Base-by-base conservation (phyloP, 2,797 vertebrate genomes). In the Manis javanica region DNA sequence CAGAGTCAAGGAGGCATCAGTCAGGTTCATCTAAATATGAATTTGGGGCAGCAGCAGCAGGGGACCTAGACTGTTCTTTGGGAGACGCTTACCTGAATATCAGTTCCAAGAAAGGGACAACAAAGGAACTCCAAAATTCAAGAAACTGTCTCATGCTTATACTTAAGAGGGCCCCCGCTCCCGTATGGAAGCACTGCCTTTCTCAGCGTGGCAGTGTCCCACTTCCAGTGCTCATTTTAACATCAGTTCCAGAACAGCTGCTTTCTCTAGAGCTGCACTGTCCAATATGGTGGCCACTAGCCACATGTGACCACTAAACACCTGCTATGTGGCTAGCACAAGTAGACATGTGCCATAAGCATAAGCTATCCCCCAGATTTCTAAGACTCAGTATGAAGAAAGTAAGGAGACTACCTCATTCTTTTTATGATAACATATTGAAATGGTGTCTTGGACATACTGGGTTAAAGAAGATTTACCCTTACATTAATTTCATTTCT, bases 31-130 rank as follows among this genome's bases (percentile, higher is more conserved):
- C 61, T 77, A 92, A 83, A 19, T 90, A 84, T 39, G 64, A 88
- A 95, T 94, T 88, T 90, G 42, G n/a, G 90, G 91, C 15, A 31
- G 96, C 63, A 92, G 51, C 26, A 94, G 49, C 75, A 83, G 69
- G 69, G 74, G 89, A 24, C 55, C 63, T 89, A 82, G 64, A 77
- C 49, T 57, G 39, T 74, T 51, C 89, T 97, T 94, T 83, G 96
- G 84, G 87, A 97, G 71, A 51, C 68, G 98, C 98, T 98, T 98
- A 98, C 98, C 98, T 98, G 97, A 87, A 79, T 23, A 89, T 42
- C 74, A 88, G 53, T 94, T 96, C 87, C 89, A 95, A 98, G 95
- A 96, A 94, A 96, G 92, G 87, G 95, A 71, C 90, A 91, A 93
- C 39, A 90, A 94, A 96, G n/a, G 29, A 57, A 84, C 91, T 91